These are phyloP conservation scores for Drosophila pectinifera DNA, from an alignment of 1,140 invertebrate genomes.

Conservation along the genomic window DNA sequence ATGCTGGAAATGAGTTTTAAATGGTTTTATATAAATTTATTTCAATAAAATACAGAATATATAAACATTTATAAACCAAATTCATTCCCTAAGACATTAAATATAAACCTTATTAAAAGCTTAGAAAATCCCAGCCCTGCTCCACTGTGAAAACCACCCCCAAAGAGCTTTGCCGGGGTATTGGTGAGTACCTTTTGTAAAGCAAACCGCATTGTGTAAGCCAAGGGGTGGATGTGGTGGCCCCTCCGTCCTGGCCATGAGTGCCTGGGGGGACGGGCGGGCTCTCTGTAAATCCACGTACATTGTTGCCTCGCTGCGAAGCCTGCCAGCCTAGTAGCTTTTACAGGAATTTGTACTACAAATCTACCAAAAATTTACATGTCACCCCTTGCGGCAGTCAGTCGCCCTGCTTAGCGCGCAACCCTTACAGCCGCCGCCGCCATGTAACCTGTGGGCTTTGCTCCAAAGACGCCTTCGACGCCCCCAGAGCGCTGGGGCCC, in stretches of 20 bases:
- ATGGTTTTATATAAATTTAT: background rate
- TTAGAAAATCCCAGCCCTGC: background rate
- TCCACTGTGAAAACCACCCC: conserved; percentile 29
- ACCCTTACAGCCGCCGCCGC: conserved; percentile 60
- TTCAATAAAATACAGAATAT: background rate
- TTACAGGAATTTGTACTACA: conserved; percentile 83
- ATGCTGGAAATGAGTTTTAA: background rate
- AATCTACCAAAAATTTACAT: conserved; percentile 72
- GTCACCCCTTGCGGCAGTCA: conserved; percentile 44
- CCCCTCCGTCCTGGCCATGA: conserved; percentile 1
- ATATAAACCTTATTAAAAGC: background rate
- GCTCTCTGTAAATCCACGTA: conserved; percentile 38
- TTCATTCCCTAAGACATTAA: too few species aligned
- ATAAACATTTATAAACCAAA: too few species aligned
- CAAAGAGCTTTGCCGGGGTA: conserved; percentile 6
- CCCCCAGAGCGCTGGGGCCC: conserved; percentile 58
- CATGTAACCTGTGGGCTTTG: conserved; percentile 23
- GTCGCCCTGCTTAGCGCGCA: conserved; percentile 47
- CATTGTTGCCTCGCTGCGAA: conserved; percentile 49
- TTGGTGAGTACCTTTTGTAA: conserved; percentile 44
- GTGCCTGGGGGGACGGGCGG: background rate
- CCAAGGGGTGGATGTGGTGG: background rate
- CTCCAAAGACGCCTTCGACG: conserved; percentile 24
- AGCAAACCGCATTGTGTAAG: conserved; percentile 26
- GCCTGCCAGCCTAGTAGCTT: conserved; percentile 80